Evolutionary conservation across 2,113 vertebrate genomes (phyloP).

Genomic region (Sprattus sprattus): DNA sequence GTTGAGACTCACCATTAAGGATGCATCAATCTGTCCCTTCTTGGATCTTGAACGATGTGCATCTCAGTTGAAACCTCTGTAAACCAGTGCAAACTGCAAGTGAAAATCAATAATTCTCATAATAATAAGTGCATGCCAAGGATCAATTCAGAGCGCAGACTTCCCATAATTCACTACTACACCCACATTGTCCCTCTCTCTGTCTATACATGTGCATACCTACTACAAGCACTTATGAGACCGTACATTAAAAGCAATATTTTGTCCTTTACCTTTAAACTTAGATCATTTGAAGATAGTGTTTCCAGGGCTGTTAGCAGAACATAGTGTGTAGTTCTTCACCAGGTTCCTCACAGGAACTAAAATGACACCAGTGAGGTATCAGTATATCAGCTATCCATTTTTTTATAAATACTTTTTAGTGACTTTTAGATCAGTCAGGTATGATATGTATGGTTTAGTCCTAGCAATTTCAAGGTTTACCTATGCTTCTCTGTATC

Average conservation of each 20-base stretch:
- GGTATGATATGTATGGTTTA: not conserved
- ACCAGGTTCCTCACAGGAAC: not conserved
- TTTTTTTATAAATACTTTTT: not conserved
- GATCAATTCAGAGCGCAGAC: not conserved
- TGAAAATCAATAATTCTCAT: not conserved
- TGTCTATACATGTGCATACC: not conserved
- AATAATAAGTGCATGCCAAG: not conserved
- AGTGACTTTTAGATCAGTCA: not conserved
- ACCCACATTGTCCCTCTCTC: not conserved
- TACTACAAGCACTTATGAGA: not conserved
- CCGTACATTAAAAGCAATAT: not conserved
- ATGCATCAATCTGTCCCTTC: not conserved
- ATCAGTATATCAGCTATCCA: not conserved
- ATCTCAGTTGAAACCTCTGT: not conserved
- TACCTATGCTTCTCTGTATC: not conserved
- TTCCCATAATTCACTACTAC: not conserved
- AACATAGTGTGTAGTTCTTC: not conserved
- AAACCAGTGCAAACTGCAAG: not conserved
- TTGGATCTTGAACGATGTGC: not conserved
- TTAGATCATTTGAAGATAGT: not conserved
- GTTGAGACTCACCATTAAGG: slow-evolving; percentile 80
- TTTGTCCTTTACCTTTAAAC: not conserved
- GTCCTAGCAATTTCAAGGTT: not conserved
- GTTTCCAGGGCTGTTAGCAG: not conserved
- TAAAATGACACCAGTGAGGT: not conserved